Evolutionary conservation across 2,113 vertebrate genomes (phyloP), one percentile per base, ranked within the genome.

Genomic region (Xenus cinereus): DNA sequence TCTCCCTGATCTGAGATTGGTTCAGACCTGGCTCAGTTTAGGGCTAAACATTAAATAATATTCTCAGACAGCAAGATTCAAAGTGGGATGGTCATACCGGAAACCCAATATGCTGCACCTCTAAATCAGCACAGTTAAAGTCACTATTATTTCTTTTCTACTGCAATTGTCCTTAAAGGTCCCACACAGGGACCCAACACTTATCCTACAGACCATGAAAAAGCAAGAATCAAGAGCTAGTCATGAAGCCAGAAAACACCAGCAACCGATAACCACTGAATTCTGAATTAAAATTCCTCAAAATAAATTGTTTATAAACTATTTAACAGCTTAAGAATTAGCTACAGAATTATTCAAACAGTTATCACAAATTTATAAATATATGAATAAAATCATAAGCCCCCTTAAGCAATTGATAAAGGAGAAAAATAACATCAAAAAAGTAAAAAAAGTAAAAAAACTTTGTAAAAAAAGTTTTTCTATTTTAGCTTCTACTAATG

Each of bases 271-370:
- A 88, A 59, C 11, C 4, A 17, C 21, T 67, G 28, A 84, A 76
- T 82, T 66, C 59, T 50, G 28, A 80, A 80, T 33, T 26, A 21
- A 86, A 90, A 75, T 32, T 54, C 20, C 35, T 87, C 48, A 64
- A 78, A 89, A 63, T 54, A 74, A 89, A 68, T 53, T 50, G 24
- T 23, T 95, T n/a, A 90, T 90, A 28, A 95, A 78, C 23, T 51
- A 71, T 73, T 68, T 62, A 90, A 30, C 28, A 91, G 37, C 33
- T 81, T 33, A 84, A 68, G 39, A 68, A 84, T 84, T 71, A 95
- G 43, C 64, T 81, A 74, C 33, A 60, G 39, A 96, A 74, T 80
- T 84, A 95, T 51, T 73, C 64, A 87, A 93, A 74, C 16, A 95
- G 16, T 90, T 87, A 56, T 54, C 77, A 86, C 3, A 84, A 69